Conservation (phyloP, 2,888 invertebrate genomes). For the Chirona hameri region DNA sequence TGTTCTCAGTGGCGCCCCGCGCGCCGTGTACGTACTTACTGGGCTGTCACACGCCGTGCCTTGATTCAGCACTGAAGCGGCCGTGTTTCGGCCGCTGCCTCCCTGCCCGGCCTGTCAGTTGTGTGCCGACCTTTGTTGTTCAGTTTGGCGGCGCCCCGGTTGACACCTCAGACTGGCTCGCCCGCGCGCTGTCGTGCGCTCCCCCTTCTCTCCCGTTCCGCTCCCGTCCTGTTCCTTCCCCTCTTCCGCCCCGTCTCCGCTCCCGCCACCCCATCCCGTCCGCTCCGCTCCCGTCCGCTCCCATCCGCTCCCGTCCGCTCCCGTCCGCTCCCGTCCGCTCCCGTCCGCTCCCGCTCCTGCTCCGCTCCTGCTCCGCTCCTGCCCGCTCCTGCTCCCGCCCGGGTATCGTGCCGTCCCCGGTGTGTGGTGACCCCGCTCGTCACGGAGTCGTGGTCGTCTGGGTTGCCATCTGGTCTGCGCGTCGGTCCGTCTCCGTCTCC, state of each 20-base stretch:
- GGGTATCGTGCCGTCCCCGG: too few species aligned
- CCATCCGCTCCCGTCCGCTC: not conserved
- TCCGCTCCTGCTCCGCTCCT: too few species aligned
- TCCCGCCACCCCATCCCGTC: not conserved
- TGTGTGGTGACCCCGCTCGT: too few species aligned
- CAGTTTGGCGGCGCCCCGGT: not conserved
- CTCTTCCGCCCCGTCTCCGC: constrained; percentile 30
- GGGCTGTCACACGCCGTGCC: not conserved
- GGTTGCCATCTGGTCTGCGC: not conserved
- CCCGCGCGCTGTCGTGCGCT: constrained; percentile 27
- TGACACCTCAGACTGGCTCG: not conserved
- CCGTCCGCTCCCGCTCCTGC: not conserved
- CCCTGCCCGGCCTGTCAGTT: not conserved
- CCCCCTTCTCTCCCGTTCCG: not conserved
- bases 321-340: not conserved
- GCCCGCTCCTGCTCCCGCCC: too few species aligned
- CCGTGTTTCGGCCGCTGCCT: not conserved
- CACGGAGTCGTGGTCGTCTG: too few species aligned
- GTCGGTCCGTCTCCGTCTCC: not conserved
- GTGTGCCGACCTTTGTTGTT: constrained; percentile 24
- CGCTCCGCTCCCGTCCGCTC: not conserved
- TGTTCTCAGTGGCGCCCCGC: too few species aligned
- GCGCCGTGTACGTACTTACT: not conserved
- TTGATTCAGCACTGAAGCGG: constrained; percentile 29
- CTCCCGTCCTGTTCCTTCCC: constrained; percentile 6